Base-by-base conservation (phyloP, 2,113 vertebrate genomes). In the Tiliqua scincoides region DNA sequence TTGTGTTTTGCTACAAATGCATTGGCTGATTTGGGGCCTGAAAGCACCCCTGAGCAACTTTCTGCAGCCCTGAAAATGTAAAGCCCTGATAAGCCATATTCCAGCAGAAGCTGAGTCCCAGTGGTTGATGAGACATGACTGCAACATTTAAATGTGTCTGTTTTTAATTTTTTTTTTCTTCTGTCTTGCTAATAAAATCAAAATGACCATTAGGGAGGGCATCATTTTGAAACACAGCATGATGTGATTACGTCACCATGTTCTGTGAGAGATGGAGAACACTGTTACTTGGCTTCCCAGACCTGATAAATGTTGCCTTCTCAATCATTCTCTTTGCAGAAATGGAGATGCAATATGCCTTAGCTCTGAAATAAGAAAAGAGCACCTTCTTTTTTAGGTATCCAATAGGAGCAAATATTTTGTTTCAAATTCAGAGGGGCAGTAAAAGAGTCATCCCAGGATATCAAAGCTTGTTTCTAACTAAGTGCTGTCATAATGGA, bases 381-480 rank as follows among this genome's bases (percentile, higher is more conserved):
- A 54, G 25, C 57, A 83, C 8, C 25, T 91, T 84, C 73, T 75
- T 15, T 37, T 85, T 85, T 86, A 32, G 84, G 52, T 68, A 61
- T 72, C 86, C 10, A 72, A 1, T 8, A 1, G 72, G n/a, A 79
- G 70, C 1, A 87, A 93, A 84, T 37, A 54, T 52, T 85, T 80
- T 89, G 48, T 20, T 63, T 86, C 71, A 0, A 35, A 70, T 91
- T 78, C 48, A 73, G 17, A 52, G 4, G 78, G 40, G 70, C 5
- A 30, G n/a, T 73, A 62, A 78, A n/a, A 27, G 11, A 72, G 3
- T 10, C 68, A 87, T 65, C 43, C 92, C 85, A 92, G 83, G 8
- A 25, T 15, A 80, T 67, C 4, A 59, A 65, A 0, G 1, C 10
- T 48, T 43, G 35, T 63, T 88, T 85, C 1, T 71, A 83, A 62